Evolutionary conservation across 2,888 invertebrate species (phyloP), one percentile per base, ranked within the genome.

Genomic region (Ommatoiulus sabulosus): DNA sequence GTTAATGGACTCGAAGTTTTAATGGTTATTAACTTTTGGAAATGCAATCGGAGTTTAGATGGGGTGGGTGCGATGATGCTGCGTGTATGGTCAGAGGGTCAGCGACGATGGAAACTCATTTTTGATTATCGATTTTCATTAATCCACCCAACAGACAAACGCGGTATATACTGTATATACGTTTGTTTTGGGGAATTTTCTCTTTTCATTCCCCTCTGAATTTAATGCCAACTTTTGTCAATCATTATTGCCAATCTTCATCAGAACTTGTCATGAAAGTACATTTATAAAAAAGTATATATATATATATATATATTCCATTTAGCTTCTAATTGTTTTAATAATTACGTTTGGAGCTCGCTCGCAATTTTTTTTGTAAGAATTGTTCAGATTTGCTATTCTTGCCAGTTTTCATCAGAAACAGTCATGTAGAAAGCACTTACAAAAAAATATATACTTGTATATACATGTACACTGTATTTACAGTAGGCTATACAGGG

Each of bases 1-100:
- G 84, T 84, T 84, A 84, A 84, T 84, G 84, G 84, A 84, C 35
- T 84, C 43, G 84, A 84, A 84, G 84, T 84, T 84, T 84, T 84
- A 84, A 84, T 84, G 84, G 84, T 84, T 84, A 84, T 84, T 84
- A 84, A 84, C 35, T 84, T 52, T 84, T 84, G 84, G 43, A 84
- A 84, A 84, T 43, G 43, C 84, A 84, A 84, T 84, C n/a, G 84
- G 43, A 52, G 52, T 10, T 52, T 10, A 52, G 12, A 15, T 52
- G 4, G 15, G 84, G 43, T 10, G 43, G 84, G 7, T 5, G 84
- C 17, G 80, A 12, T 4, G 80, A 7, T 80, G 80, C 80, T 7
- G 12, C 80, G 80, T 12, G 5, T 7, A 8, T n/a, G 43, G 24
- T 7, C 6, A 84, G 35, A 35, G 24, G 84, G 84, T 84, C 43